phyloP scores from a whole-genome alignment of 2,797 vertebrate species.

The Acanthiza pusilla region DNA sequence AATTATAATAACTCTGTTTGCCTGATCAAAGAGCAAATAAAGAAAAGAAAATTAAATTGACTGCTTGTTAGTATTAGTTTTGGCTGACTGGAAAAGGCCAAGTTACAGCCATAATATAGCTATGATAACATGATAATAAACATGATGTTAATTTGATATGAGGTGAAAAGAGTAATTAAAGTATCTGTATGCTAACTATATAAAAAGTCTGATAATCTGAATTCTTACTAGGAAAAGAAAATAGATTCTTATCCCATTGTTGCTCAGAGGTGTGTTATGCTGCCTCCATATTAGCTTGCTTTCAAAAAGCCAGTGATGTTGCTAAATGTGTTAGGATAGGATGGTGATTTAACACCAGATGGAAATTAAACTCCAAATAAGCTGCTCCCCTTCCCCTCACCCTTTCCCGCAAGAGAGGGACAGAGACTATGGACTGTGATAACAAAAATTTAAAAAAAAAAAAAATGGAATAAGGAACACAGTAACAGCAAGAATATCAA shows the following conservation, averaged over 20 bases:
- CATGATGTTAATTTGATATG: not conserved
- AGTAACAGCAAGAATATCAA: not conserved
- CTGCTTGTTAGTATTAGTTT: not conserved
- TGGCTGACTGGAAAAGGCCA: not conserved
- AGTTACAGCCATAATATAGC: not conserved
- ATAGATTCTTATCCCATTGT: not conserved
- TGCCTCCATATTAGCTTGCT: not conserved
- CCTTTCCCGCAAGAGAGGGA: not conserved
- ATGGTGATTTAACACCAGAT: not conserved
- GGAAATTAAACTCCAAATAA: not conserved
- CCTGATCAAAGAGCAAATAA: not conserved
- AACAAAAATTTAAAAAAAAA: not conserved
- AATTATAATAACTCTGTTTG: not conserved
- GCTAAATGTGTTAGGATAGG: not conserved
- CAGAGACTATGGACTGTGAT: not conserved
- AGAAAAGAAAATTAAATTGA: not conserved
- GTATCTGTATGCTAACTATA: not conserved
- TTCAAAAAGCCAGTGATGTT: not conserved
- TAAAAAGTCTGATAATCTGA: not conserved
- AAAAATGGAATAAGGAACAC: not conserved
- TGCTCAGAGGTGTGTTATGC: not conserved
- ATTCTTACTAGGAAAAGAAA: not conserved
- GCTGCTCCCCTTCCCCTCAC: not conserved
- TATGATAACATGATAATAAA: not conserved
- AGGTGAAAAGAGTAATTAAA: not conserved